Evolutionary conservation across 2,888 invertebrate species (phyloP), one percentile per base, ranked within the genome.

Genomic region (Patella caerulea): DNA sequence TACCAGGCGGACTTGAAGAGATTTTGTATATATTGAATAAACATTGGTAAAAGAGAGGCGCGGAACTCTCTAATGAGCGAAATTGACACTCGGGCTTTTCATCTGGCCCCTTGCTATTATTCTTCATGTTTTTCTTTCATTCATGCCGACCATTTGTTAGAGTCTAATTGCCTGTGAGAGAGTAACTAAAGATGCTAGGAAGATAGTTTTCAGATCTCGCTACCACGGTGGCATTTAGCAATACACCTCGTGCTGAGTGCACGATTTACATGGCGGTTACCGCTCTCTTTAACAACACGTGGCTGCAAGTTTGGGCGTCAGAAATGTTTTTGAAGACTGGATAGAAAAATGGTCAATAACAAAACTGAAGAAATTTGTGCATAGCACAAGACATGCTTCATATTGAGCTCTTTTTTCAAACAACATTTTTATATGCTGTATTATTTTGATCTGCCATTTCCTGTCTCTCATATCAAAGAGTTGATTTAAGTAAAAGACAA

Each of bases 61-160:
- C 65, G 65, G 65, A 65, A 19, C 65, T 65, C 24, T 65, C 65
- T 65, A 65, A 65, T 65, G 65, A 65, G 65, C 65, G 24, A 65
- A 65, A 65, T 65, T 65, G 65, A 65, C 65, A 65, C 65, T 65
- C 65, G 65, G 19, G 19, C 65, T 65, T 65, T 65, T 65, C 24
- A 65, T 65, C 65, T 65, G 65, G 65, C 65, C 65, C 65, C 65
- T 65, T 65, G 65, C 65, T 65, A 65, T 65, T 65, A 65, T 65
- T 65, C 65, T 24, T 65, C 24, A 4, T 65, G 65, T 65, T 65
- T 24, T 65, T 65, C 65, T 65, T 65, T 65, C 65, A 65, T 65
- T 65, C 65, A 24, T 65, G 65, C 65, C 65, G 65, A 65, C 19
- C 65, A 65, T 65, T 65, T 65, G 65, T 65, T 19, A 65, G 24